Base-by-base conservation (phyloP, 2,888 invertebrate species). In the Apamea sordens region DNA sequence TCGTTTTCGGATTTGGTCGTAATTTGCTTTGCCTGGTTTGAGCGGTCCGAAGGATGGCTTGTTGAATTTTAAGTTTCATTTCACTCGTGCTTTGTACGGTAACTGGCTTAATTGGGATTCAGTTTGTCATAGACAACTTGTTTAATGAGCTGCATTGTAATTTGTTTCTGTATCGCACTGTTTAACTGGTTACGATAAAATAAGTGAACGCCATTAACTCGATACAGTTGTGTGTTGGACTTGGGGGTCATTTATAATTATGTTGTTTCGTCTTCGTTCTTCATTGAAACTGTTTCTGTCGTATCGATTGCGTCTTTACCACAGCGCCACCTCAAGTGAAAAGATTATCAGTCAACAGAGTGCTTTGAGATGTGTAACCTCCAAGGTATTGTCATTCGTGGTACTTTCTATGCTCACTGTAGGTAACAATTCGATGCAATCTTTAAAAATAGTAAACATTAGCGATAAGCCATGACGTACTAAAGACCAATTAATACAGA, bases 11-110 rank as follows among this genome's bases (percentile, higher is more conserved):
- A 80, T 88, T 88, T 78, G 71, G 77, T 67, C 64, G 84, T 83
- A 84, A 85, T 87, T 87, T 88, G 89, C 86, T 88, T 86, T 80
- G 82, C 82, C 83, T 85, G 67, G 72, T 81, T 79, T 70, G 61
- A 82, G 77, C 86, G 79, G 67, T 79, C 68, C 65, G 61, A 53
- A 77, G 59, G 63, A 87, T 84, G 56, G 59, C 59, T 75, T 77
- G 65, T 75, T 32, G 69, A 85, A 77, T 72, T 86, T 87, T 74
- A 74, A 80, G 74, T 84, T 84, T 65, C 44, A 59, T 81, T 77
- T 77, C 44, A 61, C 70, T 63, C 28, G 50, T 44, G 24, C 56
- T 50, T 79, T 76, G 70, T 53, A 47, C 32, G 53, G 36, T 61
- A 28, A 41, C 36, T 44, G 8, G 28, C 13, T 47, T 61, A 13